Conservation (phyloP, 2,113 vertebrate species). For the Epinephelus lanceolatus region DNA sequence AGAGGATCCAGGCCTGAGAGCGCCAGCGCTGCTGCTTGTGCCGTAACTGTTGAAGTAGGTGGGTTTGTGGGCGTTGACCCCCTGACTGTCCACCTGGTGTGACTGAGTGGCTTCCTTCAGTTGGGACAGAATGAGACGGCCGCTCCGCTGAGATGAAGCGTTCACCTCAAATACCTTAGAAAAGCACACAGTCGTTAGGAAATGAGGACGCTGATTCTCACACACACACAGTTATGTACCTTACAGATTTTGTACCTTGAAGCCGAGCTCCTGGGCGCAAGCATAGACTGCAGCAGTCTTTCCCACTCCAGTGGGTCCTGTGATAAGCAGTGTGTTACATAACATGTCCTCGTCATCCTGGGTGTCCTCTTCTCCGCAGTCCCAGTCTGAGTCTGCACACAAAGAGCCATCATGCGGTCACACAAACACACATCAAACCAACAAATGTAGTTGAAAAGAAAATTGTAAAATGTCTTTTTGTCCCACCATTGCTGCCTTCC, state of each 20-base stretch:
- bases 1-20: conserved; percentile 66
- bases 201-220: neutral
- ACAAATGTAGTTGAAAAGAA: neutral
- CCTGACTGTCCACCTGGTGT: conserved; percentile 97
- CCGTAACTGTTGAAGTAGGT: conserved; percentile 90
- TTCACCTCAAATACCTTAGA: conserved; percentile 97
- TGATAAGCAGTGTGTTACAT: conserved; percentile 95
- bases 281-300: conserved; percentile 98
- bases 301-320: conserved; percentile 93
- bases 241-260: conserved; percentile 88
- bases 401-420: neutral
- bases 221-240: neutral
- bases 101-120: conserved; percentile 98
- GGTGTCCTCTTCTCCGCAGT: conserved; percentile 82
- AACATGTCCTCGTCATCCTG: conserved; percentile 86
- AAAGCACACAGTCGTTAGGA: neutral
- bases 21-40: conserved; percentile 51
- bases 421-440: neutral
- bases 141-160: conserved; percentile 95
- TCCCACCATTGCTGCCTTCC: conserved; percentile 81
- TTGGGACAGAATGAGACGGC: conserved; percentile 95
- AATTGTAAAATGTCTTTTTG: neutral
- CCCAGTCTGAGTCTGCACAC: conserved; percentile 82
- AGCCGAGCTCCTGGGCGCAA: conserved; percentile 97
- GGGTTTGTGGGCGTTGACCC: conserved; percentile 90